A percentile compares a stretch with the other conserved stretches of the same genome.
phyloP scores from a whole-genome alignment of 2,113 vertebrate species.

The Etia nguti region DNA sequence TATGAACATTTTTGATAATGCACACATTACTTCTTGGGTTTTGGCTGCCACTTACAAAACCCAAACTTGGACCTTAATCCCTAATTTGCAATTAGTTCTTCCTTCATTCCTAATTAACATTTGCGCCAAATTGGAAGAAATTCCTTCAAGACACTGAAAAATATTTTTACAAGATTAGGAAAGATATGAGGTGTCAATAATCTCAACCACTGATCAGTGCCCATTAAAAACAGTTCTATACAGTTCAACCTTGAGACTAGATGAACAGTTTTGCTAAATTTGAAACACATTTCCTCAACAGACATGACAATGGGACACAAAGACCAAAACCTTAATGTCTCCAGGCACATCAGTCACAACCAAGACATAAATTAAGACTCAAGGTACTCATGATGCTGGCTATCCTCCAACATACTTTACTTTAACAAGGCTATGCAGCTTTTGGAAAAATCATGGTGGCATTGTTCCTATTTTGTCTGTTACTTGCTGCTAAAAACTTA shows the following conservation, averaged over 20 bases:
- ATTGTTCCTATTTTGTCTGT: neutral
- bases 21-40: neutral
- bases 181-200: neutral
- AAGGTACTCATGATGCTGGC: neutral
- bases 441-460: neutral
- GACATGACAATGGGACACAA: neutral
- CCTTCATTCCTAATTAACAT: too few species aligned
- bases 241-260: neutral
- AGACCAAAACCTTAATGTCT: neutral
- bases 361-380: neutral
- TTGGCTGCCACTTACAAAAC: neutral
- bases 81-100: too few species aligned
- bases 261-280: neutral
- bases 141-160: too few species aligned
- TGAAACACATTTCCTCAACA: neutral
- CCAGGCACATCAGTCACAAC: neutral
- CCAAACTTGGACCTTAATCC: neutral
- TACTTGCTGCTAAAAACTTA: neutral
- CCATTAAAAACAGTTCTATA: neutral
- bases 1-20: neutral
- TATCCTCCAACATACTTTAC: neutral
- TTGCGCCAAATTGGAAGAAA: too few species aligned
- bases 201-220: neutral
- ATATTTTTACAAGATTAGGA: too few species aligned
- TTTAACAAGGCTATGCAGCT: neutral